Base-by-base conservation (phyloP, 2,113 vertebrate species). In the Hyla sarda region DNA sequence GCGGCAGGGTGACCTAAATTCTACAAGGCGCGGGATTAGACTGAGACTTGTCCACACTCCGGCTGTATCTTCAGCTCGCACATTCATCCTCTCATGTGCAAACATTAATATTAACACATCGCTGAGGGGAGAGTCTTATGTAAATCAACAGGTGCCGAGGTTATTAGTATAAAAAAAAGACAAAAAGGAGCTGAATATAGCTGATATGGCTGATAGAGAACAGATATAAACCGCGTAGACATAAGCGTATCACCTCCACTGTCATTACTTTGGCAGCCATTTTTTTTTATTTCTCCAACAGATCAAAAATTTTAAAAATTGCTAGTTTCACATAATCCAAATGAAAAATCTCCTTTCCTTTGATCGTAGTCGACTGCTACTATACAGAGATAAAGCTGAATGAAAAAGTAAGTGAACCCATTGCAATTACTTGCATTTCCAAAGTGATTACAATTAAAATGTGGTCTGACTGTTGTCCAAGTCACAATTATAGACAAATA, bases 81-180 rank as follows among this genome's bases (percentile, higher is more conserved):
- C 47, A 13, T 10, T 48, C 21, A 72, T 41, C 69, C 37, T 37
- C 69, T 37, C 72, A 14, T 45, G 34, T 52, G 47, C 50, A 56
- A 54, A 77, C 75, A 77, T 77, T 77, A 77, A 77, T 77, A 77
- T 77, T 77, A 77, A 77, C 48, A 12, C 19, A 54, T 56, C 30
- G 50, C 75, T 77, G 14, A 56, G 14, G 75, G 75, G 16, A 56
- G 12, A 16, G 73, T 48, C 45, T 75, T 50, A 75, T 75, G 45
- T 50, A 75, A 69, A 34, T 72, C 34, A 45, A n/a, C 34, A 23
- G 21, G 25, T 28, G 14, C 25, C 25, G 5, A 32, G 62, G 62
- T 16, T 14, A 30, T 30, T 21, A 30, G 62, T 17, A 67, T 5
- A 32, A 67, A 67, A 67, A 32, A 30, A 19, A 48, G n/a, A 34